Evolutionary conservation across 2,113 vertebrate species (phyloP).

Genomic region (Corydoras sp.): DNA sequence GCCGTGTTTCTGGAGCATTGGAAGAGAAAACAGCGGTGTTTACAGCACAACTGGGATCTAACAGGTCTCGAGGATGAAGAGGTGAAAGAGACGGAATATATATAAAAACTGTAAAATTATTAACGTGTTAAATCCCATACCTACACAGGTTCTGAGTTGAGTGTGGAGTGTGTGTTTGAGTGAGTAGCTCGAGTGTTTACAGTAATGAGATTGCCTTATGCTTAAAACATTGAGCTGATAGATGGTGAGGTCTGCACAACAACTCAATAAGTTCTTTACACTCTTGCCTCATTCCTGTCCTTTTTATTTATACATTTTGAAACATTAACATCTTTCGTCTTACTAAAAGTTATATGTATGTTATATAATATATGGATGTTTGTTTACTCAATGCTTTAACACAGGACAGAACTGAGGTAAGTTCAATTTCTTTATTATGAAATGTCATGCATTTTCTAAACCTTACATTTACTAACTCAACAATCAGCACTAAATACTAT

Average conservation of each 20-base stretch:
- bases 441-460: neutral
- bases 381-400: conserved; percentile 28
- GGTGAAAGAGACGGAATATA: conserved; percentile 59
- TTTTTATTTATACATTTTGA: neutral
- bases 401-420: conserved; percentile 36
- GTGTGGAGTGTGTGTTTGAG: conserved; percentile 5
- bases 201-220: conserved; percentile 5
- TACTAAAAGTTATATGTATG: too few relatives aligned
- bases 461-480: too few relatives aligned
- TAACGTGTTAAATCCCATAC: neutral
- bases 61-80: conserved; percentile 91
- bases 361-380: conserved; percentile 8
- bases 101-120: too few relatives aligned
- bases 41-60: conserved; percentile 91
- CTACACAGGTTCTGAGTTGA: neutral
- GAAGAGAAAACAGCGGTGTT: conserved; percentile 89
- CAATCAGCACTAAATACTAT: too few relatives aligned
- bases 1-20: conserved; percentile 95
- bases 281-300: neutral
- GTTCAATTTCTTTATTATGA: neutral
- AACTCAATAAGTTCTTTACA: neutral
- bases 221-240: conserved; percentile 4
- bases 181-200: neutral
- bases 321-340: too few relatives aligned
- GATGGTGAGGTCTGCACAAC: neutral